Evolutionary conservation across 1,140 invertebrate species (phyloP).

Genomic region (Ptiloglossa arizonensis): DNA sequence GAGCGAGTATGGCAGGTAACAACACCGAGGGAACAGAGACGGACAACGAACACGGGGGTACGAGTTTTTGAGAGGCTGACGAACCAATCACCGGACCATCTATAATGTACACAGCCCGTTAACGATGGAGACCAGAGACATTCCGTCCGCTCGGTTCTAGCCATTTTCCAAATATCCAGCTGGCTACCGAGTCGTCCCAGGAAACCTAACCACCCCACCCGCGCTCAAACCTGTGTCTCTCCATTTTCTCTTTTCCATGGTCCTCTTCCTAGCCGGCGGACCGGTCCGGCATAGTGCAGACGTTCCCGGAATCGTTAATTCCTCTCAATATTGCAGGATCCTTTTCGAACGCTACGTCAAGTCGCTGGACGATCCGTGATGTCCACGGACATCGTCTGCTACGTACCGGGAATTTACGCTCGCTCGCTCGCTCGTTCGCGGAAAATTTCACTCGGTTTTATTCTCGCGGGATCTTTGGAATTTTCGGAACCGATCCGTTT

Average conservation of each 20-base stretch:
- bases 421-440: too few species aligned
- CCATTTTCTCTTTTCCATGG: constrained; percentile 64
- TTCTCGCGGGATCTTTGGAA: neutral
- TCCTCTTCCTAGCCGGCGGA: constrained; percentile 46
- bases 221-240: neutral
- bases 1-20: constrained; percentile 36
- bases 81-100: constrained; percentile 77
- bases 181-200: constrained; percentile 61
- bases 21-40: constrained; percentile 47
- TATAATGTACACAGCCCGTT: constrained; percentile 79
- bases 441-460: neutral
- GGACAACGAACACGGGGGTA: constrained; percentile 37
- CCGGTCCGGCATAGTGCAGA: constrained; percentile 51
- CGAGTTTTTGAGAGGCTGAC: constrained; percentile 76
- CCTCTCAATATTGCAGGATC: constrained; percentile 71
- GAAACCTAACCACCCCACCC: constrained; percentile 47
- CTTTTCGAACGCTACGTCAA: constrained; percentile 66
- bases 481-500: too few species aligned
- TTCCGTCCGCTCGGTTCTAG: constrained; percentile 63
- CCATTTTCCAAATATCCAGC: constrained; percentile 68
- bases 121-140: constrained; percentile 71
- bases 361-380: constrained; percentile 31
- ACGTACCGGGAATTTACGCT: too few species aligned
- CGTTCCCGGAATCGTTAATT: constrained; percentile 72
- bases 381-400: neutral